Evolutionary conservation across 1,140 invertebrate genomes (phyloP), one percentile per base, ranked within the genome.

Genomic region (Nasonia giraulti): DNA sequence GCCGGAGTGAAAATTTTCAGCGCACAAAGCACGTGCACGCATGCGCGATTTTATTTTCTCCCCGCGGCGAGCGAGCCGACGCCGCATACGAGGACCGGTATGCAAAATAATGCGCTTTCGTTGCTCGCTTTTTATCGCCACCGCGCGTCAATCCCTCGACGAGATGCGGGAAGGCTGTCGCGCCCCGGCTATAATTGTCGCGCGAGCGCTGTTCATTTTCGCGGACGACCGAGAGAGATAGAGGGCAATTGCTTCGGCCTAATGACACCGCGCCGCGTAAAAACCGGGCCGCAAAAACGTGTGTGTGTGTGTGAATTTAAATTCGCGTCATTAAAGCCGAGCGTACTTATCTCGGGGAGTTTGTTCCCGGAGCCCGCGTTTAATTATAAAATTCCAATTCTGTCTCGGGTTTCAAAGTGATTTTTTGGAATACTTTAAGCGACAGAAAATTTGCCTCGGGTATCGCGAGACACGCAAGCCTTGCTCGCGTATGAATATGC

Each of bases 51-150:
- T 81, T 81, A 68, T 81, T 81, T 14, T 50, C 37, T 23, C 40
- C 37, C 80, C n/a, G n/a, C 55, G 31, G 17, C 55, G 75, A 84
- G 71, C 20, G 47, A 73, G 11, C 27, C 31, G 12, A 44, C 62
- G 66, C 17, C 33, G 27, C 2, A 27, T 2, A 27, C 27, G 33
- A 23, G 14, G 47, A 79, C 83, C 83, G 47, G 83, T 84, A 84
- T 84, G 83, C 77, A 84, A 84, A 84, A 84, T 84, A 79, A 79
- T 68, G 62, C 74, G 74, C 73, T 84, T 79, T 84, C 83, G 71
- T 74, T 84, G 62, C 23, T 80, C 77, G n/a, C 31, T 11, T 79
- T 74, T 66, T 75, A 31, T 84, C 20, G 75, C 14, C 75, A n/a
- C 5, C 55, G 55, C 14, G 68, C 69, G 73, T 23, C 69, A 20